Evolutionary conservation across 2,888 invertebrate species (phyloP).

Genomic region (Muschampia plurimacula): DNA sequence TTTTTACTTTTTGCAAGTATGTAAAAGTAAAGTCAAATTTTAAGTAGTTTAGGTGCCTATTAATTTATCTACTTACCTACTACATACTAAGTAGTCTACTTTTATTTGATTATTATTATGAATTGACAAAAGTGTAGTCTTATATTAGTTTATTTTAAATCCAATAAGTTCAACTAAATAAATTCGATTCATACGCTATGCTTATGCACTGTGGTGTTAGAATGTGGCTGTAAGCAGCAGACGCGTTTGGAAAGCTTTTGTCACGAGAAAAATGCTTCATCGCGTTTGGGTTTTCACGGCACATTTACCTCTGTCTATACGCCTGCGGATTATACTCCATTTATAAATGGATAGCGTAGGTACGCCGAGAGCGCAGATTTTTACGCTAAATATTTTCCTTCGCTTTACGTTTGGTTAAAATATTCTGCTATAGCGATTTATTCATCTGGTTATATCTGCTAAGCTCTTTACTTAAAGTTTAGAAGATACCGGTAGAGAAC

Average conservation of each 20-base stretch:
- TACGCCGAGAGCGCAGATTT: constrained; percentile 69
- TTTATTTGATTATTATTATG: too few relatives aligned
- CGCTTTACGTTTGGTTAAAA: constrained; percentile 49
- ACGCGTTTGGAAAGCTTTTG: constrained; percentile 73
- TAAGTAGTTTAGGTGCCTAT: too few relatives aligned
- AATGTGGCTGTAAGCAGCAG: constrained; percentile 53
- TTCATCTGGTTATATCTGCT: constrained; percentile 40
- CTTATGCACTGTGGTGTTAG: constrained; percentile 38
- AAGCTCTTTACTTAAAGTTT: constrained; percentile 1
- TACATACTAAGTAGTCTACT: too few relatives aligned
- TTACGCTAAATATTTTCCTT: constrained; percentile 60
- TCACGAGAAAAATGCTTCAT: constrained; percentile 74
- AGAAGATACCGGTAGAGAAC: not conserved
- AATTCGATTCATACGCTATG: not conserved
- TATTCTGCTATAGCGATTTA: constrained; percentile 47
- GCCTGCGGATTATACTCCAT: constrained; percentile 72
- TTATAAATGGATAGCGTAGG: constrained; percentile 74
- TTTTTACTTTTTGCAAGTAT: too few relatives aligned
- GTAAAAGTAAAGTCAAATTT: too few relatives aligned
- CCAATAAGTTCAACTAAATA: not conserved
- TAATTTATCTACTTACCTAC: too few relatives aligned
- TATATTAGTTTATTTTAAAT: not conserved
- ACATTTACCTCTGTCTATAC: constrained; percentile 76
- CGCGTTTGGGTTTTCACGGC: constrained; percentile 76
- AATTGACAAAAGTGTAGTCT: not conserved